Percentiles rank a stretch among this genome's conserved stretches.
Evolutionary conservation across 2,888 invertebrate genomes (phyloP).

Genomic region (Drosophila nigricruria): DNA sequence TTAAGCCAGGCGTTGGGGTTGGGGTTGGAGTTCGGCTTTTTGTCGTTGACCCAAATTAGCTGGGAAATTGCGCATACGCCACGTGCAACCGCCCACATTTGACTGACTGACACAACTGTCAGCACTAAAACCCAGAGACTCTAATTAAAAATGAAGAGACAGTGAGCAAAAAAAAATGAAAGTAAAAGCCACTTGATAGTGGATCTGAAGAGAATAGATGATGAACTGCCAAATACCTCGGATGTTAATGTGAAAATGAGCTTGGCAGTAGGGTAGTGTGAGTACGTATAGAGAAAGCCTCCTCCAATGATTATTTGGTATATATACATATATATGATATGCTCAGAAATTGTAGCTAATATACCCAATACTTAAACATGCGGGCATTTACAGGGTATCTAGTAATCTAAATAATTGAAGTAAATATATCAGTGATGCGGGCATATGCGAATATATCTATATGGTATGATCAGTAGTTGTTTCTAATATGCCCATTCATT

Average conservation of each 20-base stretch:
- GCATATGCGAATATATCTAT: background rate
- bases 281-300: no score
- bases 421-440: background rate
- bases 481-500: background rate
- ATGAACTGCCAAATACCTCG: background rate
- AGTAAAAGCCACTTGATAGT: slow-evolving; percentile 6
- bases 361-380: no score
- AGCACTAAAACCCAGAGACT: slow-evolving; percentile 45
- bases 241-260: no score
- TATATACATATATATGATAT: no score
- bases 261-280: no score
- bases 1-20: background rate
- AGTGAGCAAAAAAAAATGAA: slow-evolving; percentile 15
- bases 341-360: no score
- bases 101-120: slow-evolving; percentile 54
- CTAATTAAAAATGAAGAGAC: slow-evolving; percentile 63
- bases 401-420: background rate
- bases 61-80: slow-evolving; percentile 55
- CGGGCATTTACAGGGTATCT: background rate
- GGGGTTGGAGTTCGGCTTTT: background rate
- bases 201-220: background rate
- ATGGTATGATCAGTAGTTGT: background rate
- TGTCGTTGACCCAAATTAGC: slow-evolving; percentile 45
- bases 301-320: no score
- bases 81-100: slow-evolving; percentile 28